phyloP scores from a whole-genome alignment of 1,140 invertebrate genomes.

The Macrostomum lignano region DNA sequence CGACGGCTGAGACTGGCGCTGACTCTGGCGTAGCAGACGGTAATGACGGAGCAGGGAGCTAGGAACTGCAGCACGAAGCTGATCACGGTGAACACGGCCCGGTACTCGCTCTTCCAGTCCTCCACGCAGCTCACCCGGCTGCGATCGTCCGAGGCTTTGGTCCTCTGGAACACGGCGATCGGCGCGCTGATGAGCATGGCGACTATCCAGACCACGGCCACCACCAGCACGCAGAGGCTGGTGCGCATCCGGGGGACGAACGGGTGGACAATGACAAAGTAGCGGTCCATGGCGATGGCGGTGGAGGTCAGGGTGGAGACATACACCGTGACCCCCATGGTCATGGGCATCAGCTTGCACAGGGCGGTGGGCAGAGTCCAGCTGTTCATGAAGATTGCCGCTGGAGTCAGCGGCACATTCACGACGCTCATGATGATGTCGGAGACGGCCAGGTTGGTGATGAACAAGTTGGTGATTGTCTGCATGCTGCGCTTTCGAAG shows the following conservation, averaged over 20 bases:
- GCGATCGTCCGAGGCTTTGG: constrained; percentile 10
- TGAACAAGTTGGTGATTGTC: constrained; percentile 88
- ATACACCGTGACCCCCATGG: constrained; percentile 48
- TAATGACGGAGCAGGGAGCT: constrained; percentile 68
- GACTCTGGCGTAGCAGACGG: constrained; percentile 66
- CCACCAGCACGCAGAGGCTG: constrained; percentile 40
- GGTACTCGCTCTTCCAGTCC: constrained; percentile 46
- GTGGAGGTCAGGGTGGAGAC: constrained; percentile 79
- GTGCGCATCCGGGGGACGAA: constrained; percentile 61
- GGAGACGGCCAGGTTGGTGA: constrained; percentile 70
- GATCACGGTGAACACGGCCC: constrained; percentile 45
- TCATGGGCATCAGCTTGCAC: constrained; percentile 69
- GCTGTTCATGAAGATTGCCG: constrained; percentile 52
- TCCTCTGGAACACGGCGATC: constrained; percentile 46
- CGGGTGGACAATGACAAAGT: constrained; percentile 74
- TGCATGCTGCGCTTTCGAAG: constrained; percentile 68
- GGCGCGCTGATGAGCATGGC: constrained; percentile 57
- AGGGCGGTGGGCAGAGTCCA: constrained; percentile 63
- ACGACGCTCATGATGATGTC: constrained; percentile 69
- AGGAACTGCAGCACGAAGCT: constrained; percentile 71
- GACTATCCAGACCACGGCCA: constrained; percentile 60
- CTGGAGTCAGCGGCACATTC: constrained; percentile 41
- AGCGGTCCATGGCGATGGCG: constrained; percentile 77
- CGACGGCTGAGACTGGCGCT: constrained; percentile 47
- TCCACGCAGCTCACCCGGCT: constrained; percentile 42